Percentiles rank a stretch among this genome's conserved stretches.
Evolutionary conservation across 1,140 invertebrate species (phyloP).

Genomic region (Babylonia areolata): DNA sequence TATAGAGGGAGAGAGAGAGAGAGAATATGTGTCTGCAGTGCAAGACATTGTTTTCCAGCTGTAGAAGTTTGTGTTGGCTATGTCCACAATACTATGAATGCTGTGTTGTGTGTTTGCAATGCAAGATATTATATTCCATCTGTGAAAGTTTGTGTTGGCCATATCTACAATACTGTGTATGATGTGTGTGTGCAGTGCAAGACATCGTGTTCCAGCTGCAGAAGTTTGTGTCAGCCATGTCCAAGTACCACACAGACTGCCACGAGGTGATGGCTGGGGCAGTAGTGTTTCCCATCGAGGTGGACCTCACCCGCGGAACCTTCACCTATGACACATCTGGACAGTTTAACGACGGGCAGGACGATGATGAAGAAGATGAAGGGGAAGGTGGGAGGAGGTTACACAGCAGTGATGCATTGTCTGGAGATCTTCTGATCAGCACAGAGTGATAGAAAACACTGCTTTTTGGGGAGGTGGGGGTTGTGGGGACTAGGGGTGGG

Average conservation of each 20-base stretch:
- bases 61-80: too few species aligned
- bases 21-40: too few species aligned
- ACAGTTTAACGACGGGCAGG: constrained; percentile 72
- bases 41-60: too few species aligned
- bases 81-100: too few species aligned
- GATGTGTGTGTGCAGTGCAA: constrained; percentile 89
- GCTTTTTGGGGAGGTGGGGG: not conserved
- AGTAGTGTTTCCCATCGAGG: constrained; percentile 95
- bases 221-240: constrained; percentile 86
- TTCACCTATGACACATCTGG: constrained; percentile 80
- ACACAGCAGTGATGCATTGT: constrained; percentile 37
- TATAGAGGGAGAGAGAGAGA: too few species aligned
- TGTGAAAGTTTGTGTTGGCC: too few species aligned
- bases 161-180: too few species aligned
- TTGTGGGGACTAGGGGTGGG: too few species aligned
- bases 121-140: too few species aligned
- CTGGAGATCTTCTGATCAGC: constrained; percentile 62
- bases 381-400: constrained; percentile 34
- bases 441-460: constrained; percentile 57
- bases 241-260: constrained; percentile 84
- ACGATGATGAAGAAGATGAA: constrained; percentile 72
- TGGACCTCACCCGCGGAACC: constrained; percentile 93
- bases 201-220: constrained; percentile 91
- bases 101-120: too few species aligned
- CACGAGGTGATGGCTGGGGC: constrained; percentile 82